Base-by-base conservation (phyloP, 2,888 invertebrate species). In the Ellobium chinense region DNA sequence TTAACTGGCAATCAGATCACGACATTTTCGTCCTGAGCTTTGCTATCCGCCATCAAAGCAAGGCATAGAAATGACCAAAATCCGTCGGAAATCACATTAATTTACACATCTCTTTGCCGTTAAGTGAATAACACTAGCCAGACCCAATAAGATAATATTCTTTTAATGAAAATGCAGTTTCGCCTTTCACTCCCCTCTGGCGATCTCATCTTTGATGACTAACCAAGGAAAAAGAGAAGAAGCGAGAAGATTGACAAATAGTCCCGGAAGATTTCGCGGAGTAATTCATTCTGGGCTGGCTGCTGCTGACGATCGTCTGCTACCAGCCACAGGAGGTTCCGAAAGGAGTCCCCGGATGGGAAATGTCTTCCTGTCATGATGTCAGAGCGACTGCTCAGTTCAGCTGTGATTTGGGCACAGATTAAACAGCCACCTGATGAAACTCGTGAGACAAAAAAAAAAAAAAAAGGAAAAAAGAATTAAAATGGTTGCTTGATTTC, bases 141-240 rank as follows among this genome's bases (percentile, higher is more conserved):
- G 31, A 29, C 66, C 56, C 76, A 21, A 66, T 76, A 65, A 54
- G 66, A 76, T 76, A 65, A 76, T 69, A 69, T 77, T 36, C 18
- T 69, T 69, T 77, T 68, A 62, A 78, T 78, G 69, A 60, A 69
- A 78, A 62, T 69, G 69, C 58, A 60, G 27, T 27, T 62, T 70
- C 12, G 3, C 24, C 46, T 62, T 34, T 56, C 34, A n/a, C 24
- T 63, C 66, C 54, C 56, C 66, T 63, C 63, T 1, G n/a, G 27
- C 39, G 31, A 21, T 46, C 74, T 56, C 56, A 56, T 60, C 24
- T 7, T 36, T 54, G 66, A 76, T 76, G 76, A 76, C 76, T 76
- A 69, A 69, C 66, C 60, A 12, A n/a, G 34, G n/a, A 2, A 37
- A 4, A 29, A 14, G n/a, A 27, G n/a, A 24, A 18, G 27, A 27